Evolutionary conservation across 1,140 invertebrate genomes (phyloP).

Genomic region (Lethocerus indicus): DNA sequence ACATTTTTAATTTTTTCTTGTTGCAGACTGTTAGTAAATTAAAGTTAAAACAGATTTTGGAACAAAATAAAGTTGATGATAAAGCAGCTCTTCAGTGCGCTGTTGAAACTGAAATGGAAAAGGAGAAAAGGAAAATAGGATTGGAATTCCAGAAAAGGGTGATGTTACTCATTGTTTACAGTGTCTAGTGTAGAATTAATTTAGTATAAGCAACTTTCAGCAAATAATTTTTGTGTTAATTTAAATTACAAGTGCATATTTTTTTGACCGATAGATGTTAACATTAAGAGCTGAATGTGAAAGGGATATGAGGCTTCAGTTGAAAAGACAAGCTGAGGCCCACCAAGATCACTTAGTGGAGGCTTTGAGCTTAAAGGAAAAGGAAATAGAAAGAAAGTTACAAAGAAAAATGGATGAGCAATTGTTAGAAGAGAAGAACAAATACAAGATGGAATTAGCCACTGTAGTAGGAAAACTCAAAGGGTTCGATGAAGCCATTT

Average conservation of each 20-base stretch:
- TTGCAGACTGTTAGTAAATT: conserved; percentile 41
- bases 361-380: conserved; percentile 48
- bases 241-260: neutral
- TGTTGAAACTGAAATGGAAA: conserved; percentile 32
- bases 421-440: conserved; percentile 43
- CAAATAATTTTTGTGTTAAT: neutral
- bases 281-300: conserved; percentile 47
- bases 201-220: neutral
- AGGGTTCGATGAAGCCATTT: conserved; percentile 74
- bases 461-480: conserved; percentile 62
- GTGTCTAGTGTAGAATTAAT: neutral
- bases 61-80: conserved; percentile 25
- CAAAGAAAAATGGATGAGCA: conserved; percentile 49
- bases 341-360: conserved; percentile 68
- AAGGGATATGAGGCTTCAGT: conserved; percentile 50
- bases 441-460: conserved; percentile 60
- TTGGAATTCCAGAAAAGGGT: conserved; percentile 36
- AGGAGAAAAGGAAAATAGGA: conserved; percentile 32
- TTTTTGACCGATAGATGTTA: conserved; percentile 31
- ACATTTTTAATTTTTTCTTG: too few species aligned
- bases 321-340: conserved; percentile 63
- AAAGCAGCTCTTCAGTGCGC: conserved; percentile 28
- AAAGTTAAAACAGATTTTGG: conserved; percentile 41
- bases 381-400: conserved; percentile 44
- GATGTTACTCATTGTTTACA: too few species aligned